A percentile compares a stretch with the other conserved stretches of the same genome.
phyloP scores from a whole-genome alignment of 1,140 invertebrate species.

The Hylaeus anthracinus region DNA sequence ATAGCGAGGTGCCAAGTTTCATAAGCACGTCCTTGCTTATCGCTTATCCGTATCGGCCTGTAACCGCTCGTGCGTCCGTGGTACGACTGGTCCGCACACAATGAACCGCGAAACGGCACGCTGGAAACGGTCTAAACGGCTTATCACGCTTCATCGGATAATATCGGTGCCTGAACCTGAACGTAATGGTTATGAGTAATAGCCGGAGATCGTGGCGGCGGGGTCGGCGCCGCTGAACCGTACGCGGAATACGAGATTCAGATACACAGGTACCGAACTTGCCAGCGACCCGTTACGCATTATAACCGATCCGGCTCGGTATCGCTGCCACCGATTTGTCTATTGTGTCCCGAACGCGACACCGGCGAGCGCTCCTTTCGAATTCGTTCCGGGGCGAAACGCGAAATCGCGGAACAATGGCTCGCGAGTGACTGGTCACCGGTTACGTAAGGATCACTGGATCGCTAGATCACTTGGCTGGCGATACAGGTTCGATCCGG shows the following conservation, averaged over 20 bases:
- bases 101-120: constrained; percentile 32
- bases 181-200: constrained; percentile 69
- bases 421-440: background rate
- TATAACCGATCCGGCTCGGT: constrained; percentile 39
- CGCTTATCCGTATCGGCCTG: constrained; percentile 50
- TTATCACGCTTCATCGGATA: constrained; percentile 64
- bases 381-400: constrained; percentile 23
- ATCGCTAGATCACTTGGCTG: background rate
- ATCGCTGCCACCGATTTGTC: constrained; percentile 38
- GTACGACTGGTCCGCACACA: constrained; percentile 6
- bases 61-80: constrained; percentile 39
- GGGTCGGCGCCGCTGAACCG: constrained; percentile 66
- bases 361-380: constrained; percentile 36
- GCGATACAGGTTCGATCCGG: background rate
- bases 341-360: constrained; percentile 19
- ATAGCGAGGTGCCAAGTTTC: constrained; percentile 64
- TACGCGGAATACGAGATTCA: constrained; percentile 69
- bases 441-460: constrained; percentile 11
- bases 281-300: constrained; percentile 64
- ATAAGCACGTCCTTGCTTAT: constrained; percentile 66
- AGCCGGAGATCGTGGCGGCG: constrained; percentile 66
- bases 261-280: constrained; percentile 64
- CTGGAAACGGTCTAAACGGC: constrained; percentile 66
- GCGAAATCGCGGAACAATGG: constrained; percentile 38
- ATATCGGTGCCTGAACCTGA: constrained; percentile 59